Percentiles rank a stretch among this genome's conserved stretches.
Conservation (phyloP, 2,797 vertebrate genomes). For the Lateolabrax maculatus region DNA sequence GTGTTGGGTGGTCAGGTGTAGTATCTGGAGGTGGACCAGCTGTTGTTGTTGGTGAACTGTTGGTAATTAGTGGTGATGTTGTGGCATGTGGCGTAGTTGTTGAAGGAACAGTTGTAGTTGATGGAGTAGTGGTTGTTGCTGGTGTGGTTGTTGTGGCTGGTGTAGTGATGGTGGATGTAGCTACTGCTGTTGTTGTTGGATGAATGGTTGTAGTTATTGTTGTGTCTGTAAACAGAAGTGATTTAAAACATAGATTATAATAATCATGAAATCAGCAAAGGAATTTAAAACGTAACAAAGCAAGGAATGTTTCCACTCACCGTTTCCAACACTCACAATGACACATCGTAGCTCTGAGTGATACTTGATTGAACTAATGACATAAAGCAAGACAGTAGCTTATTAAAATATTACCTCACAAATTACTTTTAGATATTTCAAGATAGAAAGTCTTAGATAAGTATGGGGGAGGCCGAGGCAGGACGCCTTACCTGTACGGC, state of each 20-base stretch:
- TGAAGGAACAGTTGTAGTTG: too few species aligned
- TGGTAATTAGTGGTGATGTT: background rate
- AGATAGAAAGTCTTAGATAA: too few species aligned
- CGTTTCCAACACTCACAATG: constrained; percentile 13
- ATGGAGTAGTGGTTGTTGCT: background rate
- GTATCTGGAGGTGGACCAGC: too few species aligned
- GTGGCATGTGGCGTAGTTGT: too few species aligned
- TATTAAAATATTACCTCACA: background rate
- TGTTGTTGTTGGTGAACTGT: too few species aligned
- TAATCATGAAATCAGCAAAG: background rate
- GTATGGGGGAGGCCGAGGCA: too few species aligned
- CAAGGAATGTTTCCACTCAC: background rate
- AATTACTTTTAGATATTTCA: too few species aligned
- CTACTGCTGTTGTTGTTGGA: background rate
- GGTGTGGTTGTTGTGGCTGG: background rate
- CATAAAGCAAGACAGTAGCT: background rate
- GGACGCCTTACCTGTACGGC: too few species aligned
- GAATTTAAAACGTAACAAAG: background rate
- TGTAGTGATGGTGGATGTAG: background rate
- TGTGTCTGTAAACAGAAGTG: background rate
- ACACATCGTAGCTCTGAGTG: constrained; percentile 54
- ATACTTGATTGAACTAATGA: constrained; percentile 7
- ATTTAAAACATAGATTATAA: background rate
- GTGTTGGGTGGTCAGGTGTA: too few species aligned
- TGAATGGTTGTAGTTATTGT: background rate